Percentiles rank a stretch among this genome's conserved stretches.
Evolutionary conservation across 2,888 invertebrate genomes (phyloP).

Genomic region (Ormyrus nitidulus): DNA sequence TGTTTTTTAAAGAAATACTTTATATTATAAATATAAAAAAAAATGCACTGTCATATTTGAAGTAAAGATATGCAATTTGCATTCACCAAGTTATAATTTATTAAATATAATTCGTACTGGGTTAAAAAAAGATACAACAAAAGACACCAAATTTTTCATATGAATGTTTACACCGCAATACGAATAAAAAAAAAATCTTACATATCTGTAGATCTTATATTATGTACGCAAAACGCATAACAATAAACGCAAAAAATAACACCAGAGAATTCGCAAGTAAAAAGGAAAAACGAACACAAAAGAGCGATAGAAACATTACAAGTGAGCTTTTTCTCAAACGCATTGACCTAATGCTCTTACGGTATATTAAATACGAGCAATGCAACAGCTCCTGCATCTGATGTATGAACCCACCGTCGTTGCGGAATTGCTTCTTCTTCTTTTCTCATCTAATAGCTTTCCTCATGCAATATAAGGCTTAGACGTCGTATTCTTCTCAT

Average conservation of each 20-base stretch:
- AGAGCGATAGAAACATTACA: slow-evolving; percentile 13
- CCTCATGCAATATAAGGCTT: background rate
- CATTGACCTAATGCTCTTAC: slow-evolving; percentile 48
- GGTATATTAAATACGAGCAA: slow-evolving; percentile 33
- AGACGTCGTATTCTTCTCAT: too few relatives aligned
- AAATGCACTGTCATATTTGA: too few relatives aligned
- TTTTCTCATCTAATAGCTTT: slow-evolving; percentile 12
- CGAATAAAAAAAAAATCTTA: too few relatives aligned
- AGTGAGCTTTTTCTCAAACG: slow-evolving; percentile 12
- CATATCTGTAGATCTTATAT: background rate
- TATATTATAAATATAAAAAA: too few relatives aligned
- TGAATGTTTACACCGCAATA: too few relatives aligned
- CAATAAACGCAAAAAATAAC: background rate
- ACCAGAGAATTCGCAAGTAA: background rate
- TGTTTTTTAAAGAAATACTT: too few relatives aligned
- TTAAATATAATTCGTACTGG: background rate
- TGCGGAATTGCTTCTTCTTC: slow-evolving; percentile 33
- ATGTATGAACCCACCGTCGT: slow-evolving; percentile 35
- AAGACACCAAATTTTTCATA: background rate
- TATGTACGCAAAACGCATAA: slow-evolving; percentile 2
- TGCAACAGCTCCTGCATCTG: slow-evolving; percentile 41
- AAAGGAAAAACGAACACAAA: slow-evolving; percentile 6
- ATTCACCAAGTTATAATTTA: too few relatives aligned
- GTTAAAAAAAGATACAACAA: background rate
- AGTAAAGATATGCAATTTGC: too few relatives aligned